Evolutionary conservation across 2,113 vertebrate species (phyloP).

Genomic region (Holacanthus passer): DNA sequence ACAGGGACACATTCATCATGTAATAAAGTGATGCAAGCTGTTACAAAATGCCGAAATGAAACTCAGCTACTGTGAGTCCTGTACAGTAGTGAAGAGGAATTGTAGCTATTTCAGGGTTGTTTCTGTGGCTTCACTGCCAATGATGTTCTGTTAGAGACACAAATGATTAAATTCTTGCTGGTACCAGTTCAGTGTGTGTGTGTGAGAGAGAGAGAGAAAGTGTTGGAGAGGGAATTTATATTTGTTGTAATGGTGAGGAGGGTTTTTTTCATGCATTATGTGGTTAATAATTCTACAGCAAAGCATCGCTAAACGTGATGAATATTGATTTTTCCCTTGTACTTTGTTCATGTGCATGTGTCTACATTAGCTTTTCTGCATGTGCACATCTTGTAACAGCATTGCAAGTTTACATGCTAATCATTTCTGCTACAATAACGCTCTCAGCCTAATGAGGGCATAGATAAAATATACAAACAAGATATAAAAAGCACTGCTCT

Average conservation of each 20-base stretch:
- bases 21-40: slow-evolving; percentile 77
- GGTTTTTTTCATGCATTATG: neutral
- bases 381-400: neutral
- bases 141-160: slow-evolving; percentile 44
- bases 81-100: slow-evolving; percentile 49
- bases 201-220: neutral
- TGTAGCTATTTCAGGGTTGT: slow-evolving; percentile 52
- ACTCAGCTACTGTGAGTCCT: slow-evolving; percentile 56
- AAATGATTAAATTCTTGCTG: slow-evolving; percentile 30
- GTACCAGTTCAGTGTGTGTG: neutral
- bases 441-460: neutral
- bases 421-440: neutral
- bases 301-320: neutral
- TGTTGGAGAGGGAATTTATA: neutral
- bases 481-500: neutral
- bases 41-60: slow-evolving; percentile 69
- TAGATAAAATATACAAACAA: neutral
- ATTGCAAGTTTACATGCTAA: neutral
- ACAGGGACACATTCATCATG: slow-evolving; percentile 82
- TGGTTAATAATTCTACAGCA: neutral
- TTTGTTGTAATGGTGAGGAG: neutral
- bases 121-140: slow-evolving; percentile 53
- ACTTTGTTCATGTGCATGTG: neutral
- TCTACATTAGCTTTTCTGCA: slow-evolving; percentile 15
- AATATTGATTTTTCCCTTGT: neutral